These are phyloP conservation scores for Pipa parva DNA, from an alignment of 2,113 vertebrate genomes.

Conservation along the genomic window DNA sequence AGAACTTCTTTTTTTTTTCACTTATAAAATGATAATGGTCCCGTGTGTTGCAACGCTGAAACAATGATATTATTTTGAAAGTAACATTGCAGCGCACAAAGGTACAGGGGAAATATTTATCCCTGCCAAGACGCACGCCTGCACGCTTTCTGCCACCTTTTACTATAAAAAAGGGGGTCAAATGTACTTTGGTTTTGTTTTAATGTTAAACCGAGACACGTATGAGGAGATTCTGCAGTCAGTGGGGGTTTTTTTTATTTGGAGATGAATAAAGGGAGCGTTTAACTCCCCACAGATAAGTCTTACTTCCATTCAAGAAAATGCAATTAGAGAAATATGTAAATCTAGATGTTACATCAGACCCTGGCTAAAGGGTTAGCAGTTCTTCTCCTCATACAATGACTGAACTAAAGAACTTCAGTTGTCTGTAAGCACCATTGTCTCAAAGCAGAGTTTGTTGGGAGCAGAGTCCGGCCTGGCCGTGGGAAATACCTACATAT, in stretches of 20 bases:
- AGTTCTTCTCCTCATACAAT: slow-evolving; percentile 69
- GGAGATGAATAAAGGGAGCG: slow-evolving; percentile 61
- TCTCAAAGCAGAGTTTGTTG: slow-evolving; percentile 64
- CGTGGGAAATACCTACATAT: slow-evolving; percentile 83
- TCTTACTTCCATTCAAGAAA: slow-evolving; percentile 65
- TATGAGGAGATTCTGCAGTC: slow-evolving; percentile 15
- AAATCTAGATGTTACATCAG: slow-evolving; percentile 79
- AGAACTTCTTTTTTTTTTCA: slow-evolving; percentile 46
- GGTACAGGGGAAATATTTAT: slow-evolving; percentile 47
- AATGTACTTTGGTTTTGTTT: background rate
- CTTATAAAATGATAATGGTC: slow-evolving; percentile 47
- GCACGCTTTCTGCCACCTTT: slow-evolving; percentile 27
- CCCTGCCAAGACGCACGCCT: slow-evolving; percentile 28
- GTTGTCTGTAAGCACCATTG: slow-evolving; percentile 77
- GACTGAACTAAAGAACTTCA: slow-evolving; percentile 76
- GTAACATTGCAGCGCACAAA: slow-evolving; percentile 41
- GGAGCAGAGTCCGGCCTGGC: slow-evolving; percentile 69
- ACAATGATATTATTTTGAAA: slow-evolving; percentile 46
- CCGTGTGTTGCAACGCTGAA: slow-evolving; percentile 43
- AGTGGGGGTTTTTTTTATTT: slow-evolving; percentile 32
- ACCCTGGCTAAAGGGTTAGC: slow-evolving; percentile 68
- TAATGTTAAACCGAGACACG: background rate
- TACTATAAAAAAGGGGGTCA: slow-evolving; percentile 45
- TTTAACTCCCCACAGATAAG: slow-evolving; percentile 72
- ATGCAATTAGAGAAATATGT: slow-evolving; percentile 76